These are phyloP conservation scores for Thymelicus acteon DNA, from an alignment of 2,888 invertebrate genomes.

Conservation along the genomic window DNA sequence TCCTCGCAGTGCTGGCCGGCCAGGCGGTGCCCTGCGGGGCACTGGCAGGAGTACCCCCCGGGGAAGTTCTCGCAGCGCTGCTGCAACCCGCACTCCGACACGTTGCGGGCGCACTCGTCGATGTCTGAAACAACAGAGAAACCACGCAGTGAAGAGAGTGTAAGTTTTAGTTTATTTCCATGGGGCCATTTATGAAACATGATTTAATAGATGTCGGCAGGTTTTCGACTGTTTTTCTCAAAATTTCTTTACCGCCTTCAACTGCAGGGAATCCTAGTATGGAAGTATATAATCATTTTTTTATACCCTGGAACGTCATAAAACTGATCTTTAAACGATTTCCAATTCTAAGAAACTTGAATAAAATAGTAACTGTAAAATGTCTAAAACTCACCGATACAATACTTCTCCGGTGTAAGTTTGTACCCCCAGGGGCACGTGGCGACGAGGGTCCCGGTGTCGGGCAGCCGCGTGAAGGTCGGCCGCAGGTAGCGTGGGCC, in stretches of 20 bases:
- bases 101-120: conserved; percentile 92
- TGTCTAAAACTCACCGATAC: conserved; percentile 66
- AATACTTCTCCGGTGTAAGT: conserved; percentile 88
- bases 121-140: conserved; percentile 85
- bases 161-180: no score
- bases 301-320: no score
- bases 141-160: no score
- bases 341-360: no score
- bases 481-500: conserved; percentile 65
- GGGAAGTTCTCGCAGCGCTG: conserved; percentile 94
- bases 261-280: no score
- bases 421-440: conserved; percentile 92
- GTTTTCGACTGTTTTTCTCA: no score
- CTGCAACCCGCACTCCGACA: conserved; percentile 89
- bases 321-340: no score
- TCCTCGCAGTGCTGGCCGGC: conserved; percentile 89
- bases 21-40: conserved; percentile 88
- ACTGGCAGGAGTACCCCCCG: conserved; percentile 92
- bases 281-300: no score
- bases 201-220: no score
- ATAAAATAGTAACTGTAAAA: no score
- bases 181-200: no score
- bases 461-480: conserved; percentile 54
- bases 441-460: conserved; percentile 56
- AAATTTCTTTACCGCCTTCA: no score